Evolutionary conservation across 35 echinoderm and acorn worm genomes (phyloP), one percentile per base, ranked within the genome.

Genomic region (Acanthaster planci): DNA sequence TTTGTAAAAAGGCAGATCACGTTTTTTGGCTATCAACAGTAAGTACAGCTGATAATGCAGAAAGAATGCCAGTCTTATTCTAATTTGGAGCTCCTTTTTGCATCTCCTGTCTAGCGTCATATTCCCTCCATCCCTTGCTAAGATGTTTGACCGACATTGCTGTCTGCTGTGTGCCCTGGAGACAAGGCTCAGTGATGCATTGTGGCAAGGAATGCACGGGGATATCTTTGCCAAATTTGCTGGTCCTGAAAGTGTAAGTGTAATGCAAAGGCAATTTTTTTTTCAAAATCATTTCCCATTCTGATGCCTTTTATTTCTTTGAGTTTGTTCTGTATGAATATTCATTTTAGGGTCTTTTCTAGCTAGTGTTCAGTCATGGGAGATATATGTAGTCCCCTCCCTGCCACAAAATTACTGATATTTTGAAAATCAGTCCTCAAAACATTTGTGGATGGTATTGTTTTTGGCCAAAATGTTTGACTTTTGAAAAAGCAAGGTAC

Each of bases 171-270:
- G 55, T 37, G 84, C 84, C 1, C 47, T 86, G 19, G 84, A 86
- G 36, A 78, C 75, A 1, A 51, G 84, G 15, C 84, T 86, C 26
- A 77, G 51, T 53, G 84, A 86, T 30, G n/a, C 38, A 27, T 78
- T 78, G 40, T 86, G 84, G 84, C 75, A 86, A 39, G 75, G 84
- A 68, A 86, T 86, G 31, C 47, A 77, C 17, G 84, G 84, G 4
- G 84, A 86, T 54, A 52, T 86, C 22, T 37, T 86, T 38, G 67
- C 84, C 36, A 86, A 76, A 76, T 51, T 86, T 21, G 75, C 84
- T 1, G 84, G 84, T 15, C 30, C 31, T 17, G 75, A 78, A 37
- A 76, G 75, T 32, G 84, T 86, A 52, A 34, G 84, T 77, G 38
- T 50, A 34, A 72, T 72, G 14, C 64, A 35, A 3, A 52, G 10